Evolutionary conservation across 2,113 vertebrate genomes (phyloP).

Genomic region (Sebastes fasciatus): DNA sequence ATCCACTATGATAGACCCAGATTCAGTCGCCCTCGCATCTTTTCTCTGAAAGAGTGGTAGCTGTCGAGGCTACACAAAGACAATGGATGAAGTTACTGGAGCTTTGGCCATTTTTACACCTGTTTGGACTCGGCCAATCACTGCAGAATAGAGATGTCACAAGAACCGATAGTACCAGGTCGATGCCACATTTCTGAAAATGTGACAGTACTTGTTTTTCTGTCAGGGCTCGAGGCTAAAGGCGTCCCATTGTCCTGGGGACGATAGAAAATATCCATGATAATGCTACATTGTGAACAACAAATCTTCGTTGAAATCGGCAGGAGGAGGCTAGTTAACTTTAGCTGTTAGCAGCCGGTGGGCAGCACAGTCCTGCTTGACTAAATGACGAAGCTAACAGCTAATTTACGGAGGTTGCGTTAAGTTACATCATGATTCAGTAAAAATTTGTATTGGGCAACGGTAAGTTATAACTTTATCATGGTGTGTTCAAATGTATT

Average conservation of each 20-base stretch:
- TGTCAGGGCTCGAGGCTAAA: not conserved
- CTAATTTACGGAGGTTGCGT: no score
- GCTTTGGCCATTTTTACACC: not conserved
- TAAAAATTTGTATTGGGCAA: no score
- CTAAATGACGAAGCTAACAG: no score
- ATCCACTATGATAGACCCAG: not conserved
- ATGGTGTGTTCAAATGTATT: no score
- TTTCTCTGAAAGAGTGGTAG: not conserved
- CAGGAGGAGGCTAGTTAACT: no score
- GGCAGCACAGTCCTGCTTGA: no score
- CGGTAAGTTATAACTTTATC: no score
- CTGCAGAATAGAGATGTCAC: not conserved
- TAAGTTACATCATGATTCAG: no score
- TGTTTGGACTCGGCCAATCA: not conserved
- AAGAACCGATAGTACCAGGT: not conserved
- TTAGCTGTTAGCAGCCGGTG: no score
- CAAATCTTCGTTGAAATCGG: not conserved
- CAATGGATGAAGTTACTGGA: not conserved
- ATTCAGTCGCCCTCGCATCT: not conserved
- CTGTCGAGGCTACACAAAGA: not conserved
- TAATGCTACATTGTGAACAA: not conserved
- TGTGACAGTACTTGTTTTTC: not conserved
- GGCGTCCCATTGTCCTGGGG: not conserved
- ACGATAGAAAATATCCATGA: not conserved
- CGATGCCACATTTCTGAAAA: not conserved